Evolutionary conservation across 2,888 invertebrate genomes (phyloP).

Genomic region (Epistrophe grossulariae): DNA sequence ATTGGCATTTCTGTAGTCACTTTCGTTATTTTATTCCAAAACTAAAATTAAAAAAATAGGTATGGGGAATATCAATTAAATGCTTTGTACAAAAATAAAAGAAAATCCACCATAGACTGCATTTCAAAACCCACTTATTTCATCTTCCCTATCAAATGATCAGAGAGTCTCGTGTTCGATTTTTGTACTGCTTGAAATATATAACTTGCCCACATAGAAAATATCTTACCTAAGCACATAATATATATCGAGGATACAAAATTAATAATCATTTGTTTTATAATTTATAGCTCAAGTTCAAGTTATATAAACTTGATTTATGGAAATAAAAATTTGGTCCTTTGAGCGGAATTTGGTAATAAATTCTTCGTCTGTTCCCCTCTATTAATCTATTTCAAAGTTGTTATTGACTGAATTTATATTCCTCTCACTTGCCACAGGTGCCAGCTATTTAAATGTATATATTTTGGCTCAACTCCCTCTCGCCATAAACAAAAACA

Average conservation of each 20-base stretch:
- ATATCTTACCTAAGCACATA: too few relatives aligned
- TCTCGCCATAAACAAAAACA: not conserved
- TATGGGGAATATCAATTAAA: too few relatives aligned
- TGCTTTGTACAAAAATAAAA: too few relatives aligned
- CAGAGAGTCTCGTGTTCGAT: too few relatives aligned
- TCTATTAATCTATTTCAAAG: constrained; percentile 35
- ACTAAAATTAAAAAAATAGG: too few relatives aligned
- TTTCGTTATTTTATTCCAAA: too few relatives aligned
- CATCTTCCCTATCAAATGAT: too few relatives aligned
- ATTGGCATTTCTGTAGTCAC: too few relatives aligned
- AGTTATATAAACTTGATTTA: not conserved
- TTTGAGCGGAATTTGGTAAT: not conserved
- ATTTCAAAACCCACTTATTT: too few relatives aligned
- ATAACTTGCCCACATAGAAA: too few relatives aligned
- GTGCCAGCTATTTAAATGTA: constrained; percentile 34
- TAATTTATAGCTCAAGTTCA: not conserved
- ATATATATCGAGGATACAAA: not conserved
- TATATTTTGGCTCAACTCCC: not conserved
- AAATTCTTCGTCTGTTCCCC: not conserved
- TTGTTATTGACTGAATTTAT: constrained; percentile 43
- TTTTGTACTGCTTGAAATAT: too few relatives aligned
- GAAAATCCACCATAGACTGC: too few relatives aligned
- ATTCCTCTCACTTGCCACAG: not conserved
- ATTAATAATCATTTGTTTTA: not conserved
- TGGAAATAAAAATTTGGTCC: not conserved